A percentile compares a stretch with the other conserved stretches of the same genome.
Conservation (phyloP, 2,888 invertebrate species). For the Volucella zonaria region DNA sequence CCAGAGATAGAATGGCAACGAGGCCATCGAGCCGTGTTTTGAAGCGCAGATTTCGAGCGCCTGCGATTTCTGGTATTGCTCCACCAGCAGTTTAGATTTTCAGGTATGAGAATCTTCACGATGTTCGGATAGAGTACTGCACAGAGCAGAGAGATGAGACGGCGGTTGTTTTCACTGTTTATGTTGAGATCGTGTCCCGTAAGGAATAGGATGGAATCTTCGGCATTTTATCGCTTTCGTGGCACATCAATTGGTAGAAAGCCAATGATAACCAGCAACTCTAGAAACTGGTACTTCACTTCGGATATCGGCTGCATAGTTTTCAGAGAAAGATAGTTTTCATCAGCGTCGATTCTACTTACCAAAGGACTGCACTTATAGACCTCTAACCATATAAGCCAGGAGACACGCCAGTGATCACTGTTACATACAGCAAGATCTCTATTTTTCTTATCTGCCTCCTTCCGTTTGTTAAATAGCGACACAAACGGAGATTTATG, state of each 20-base stretch:
- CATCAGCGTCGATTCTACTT: conserved; percentile 90
- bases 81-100: conserved; percentile 89
- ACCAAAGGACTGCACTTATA: conserved; percentile 87
- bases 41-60: conserved; percentile 89
- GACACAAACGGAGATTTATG: no score
- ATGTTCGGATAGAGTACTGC: conserved; percentile 97
- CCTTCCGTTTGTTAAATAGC: no score
- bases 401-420: conserved; percentile 92
- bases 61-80: conserved; percentile 88
- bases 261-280: conserved; percentile 89
- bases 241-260: conserved; percentile 89
- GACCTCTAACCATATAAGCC: conserved; percentile 92
- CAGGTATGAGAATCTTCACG: conserved; percentile 90
- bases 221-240: conserved; percentile 80
- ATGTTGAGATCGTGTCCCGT: conserved; percentile 88
- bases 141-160: conserved; percentile 92
- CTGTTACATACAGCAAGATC: no score
- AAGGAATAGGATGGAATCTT: conserved; percentile 86
- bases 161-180: conserved; percentile 89
- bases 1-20: no score
- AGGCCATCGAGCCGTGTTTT: conserved; percentile 89
- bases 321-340: conserved; percentile 92
- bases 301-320: conserved; percentile 93
- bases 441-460: no score
- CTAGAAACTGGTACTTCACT: conserved; percentile 91